phyloP scores from a whole-genome alignment of 2,888 invertebrate genomes.

The Anoplius nigerrimus region DNA sequence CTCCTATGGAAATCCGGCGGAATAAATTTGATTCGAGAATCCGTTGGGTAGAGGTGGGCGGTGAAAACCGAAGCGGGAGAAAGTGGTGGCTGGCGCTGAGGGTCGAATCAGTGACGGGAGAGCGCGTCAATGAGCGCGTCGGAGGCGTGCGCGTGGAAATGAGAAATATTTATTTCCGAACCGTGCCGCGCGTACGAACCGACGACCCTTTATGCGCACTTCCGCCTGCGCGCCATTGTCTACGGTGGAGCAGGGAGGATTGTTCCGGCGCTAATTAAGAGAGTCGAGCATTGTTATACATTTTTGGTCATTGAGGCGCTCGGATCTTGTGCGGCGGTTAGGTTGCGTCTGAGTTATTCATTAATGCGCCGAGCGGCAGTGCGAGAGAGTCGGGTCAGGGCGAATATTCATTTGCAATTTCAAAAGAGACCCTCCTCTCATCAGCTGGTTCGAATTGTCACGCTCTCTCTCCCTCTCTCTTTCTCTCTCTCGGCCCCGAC shows the following conservation, averaged over 20 bases:
- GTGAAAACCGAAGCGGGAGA: neutral
- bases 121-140: constrained; percentile 23
- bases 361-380: too few relatives aligned
- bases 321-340: too few relatives aligned
- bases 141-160: neutral
- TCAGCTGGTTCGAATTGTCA: neutral
- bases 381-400: too few relatives aligned
- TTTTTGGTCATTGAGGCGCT: too few relatives aligned
- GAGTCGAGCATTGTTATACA: too few relatives aligned
- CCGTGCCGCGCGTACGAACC: constrained; percentile 7
- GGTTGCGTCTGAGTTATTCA: too few relatives aligned
- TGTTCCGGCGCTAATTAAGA: too few relatives aligned
- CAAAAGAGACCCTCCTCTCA: neutral
- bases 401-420: too few relatives aligned
- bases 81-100: constrained; percentile 4
- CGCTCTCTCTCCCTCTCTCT: too few relatives aligned
- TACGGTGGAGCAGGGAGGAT: too few relatives aligned
- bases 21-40: constrained; percentile 43
- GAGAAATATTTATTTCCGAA: constrained; percentile 36
- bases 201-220: too few relatives aligned
- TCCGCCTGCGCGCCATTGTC: too few relatives aligned
- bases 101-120: constrained; percentile 6
- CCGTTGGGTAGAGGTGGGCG: neutral
- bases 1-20: constrained; percentile 44
- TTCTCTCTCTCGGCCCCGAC: neutral